Base-by-base conservation (phyloP, 2,888 invertebrate species). In the Micoletzkya japonica region DNA sequence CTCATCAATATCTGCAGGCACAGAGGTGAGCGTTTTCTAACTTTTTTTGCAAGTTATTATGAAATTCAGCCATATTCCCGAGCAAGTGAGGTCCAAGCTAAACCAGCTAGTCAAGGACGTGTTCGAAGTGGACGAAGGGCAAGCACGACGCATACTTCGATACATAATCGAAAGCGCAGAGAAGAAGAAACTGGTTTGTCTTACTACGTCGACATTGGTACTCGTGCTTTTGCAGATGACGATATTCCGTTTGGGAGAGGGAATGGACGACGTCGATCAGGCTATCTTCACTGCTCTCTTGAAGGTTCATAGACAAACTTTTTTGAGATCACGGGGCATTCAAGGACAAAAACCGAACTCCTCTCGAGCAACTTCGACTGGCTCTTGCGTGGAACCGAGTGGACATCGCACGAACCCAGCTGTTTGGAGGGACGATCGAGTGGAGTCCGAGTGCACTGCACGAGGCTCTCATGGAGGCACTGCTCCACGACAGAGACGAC, bases 381-480 rank as follows among this genome's bases (percentile, higher is more conserved):
- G 93, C 96, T 0, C 89, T 98, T 74, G 94, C 95, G 4, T 98
- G 97, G 98, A 95, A 98, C 88, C 90, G 97, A 66, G 95, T 95
- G 44, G 98, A 98, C 87, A 95, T 98, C 75, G 98, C 97, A 4
- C 89, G 93, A 59, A 93, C 93, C 36, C 95, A 97, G 61, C 76
- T 79, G 37, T 77, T 79, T 61, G 74, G 58, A 44, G 58, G 58
- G 2, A 32, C 30, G 24, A 4, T 49, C n/a, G 68, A 96, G 87
- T 96, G 95, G 95, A 94, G 94, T 10, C 90, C 91, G 82, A 92
- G 91, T 90, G 93, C 94, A 1, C 88, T 98, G 75, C 95, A 97
- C 85, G 93, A 95, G 86, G 94, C 96, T 2, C 97, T 98, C 96
- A 93, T 96, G 93, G 95, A 97, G 86, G 97, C 97, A 0, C 88